phyloP scores from a whole-genome alignment of 2,888 invertebrate species.

The Ormyrus thymus region DNA sequence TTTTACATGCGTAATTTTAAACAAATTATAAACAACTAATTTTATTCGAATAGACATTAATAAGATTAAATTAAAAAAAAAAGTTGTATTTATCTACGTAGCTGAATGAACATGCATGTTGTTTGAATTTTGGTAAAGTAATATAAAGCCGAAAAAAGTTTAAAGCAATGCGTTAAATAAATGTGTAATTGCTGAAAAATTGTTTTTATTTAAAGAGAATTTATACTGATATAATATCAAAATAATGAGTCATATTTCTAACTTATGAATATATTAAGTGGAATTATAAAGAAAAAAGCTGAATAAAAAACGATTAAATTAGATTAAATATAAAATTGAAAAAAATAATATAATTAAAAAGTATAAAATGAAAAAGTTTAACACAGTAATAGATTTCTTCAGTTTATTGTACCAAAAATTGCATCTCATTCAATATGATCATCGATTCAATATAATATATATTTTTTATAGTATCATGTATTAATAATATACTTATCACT shows the following conservation, averaged over 20 bases:
- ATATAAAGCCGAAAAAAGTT: too few relatives aligned
- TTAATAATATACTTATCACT: conserved; percentile 56
- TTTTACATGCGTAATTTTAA: too few relatives aligned
- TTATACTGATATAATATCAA: too few relatives aligned
- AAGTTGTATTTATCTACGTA: too few relatives aligned
- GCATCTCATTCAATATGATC: conserved; percentile 54
- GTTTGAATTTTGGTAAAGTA: too few relatives aligned
- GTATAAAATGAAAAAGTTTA: not conserved
- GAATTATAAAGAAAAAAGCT: not conserved
- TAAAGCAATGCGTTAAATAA: too few relatives aligned
- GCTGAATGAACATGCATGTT: too few relatives aligned
- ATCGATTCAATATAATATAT: conserved; percentile 53
- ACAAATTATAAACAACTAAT: too few relatives aligned
- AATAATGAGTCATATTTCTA: not conserved
- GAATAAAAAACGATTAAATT: not conserved
- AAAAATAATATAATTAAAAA: not conserved
- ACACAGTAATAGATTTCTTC: conserved; percentile 48
- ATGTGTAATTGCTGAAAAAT: too few relatives aligned
- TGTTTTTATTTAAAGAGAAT: too few relatives aligned
- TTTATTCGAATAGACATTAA: too few relatives aligned
- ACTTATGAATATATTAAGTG: conserved; percentile 2
- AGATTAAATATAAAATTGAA: not conserved
- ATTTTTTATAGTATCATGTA: conserved; percentile 53
- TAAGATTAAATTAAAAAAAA: too few relatives aligned
- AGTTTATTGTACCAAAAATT: conserved; percentile 58